Base-by-base conservation (phyloP, 1,140 invertebrate species). In the Hypothenemus hampei region DNA sequence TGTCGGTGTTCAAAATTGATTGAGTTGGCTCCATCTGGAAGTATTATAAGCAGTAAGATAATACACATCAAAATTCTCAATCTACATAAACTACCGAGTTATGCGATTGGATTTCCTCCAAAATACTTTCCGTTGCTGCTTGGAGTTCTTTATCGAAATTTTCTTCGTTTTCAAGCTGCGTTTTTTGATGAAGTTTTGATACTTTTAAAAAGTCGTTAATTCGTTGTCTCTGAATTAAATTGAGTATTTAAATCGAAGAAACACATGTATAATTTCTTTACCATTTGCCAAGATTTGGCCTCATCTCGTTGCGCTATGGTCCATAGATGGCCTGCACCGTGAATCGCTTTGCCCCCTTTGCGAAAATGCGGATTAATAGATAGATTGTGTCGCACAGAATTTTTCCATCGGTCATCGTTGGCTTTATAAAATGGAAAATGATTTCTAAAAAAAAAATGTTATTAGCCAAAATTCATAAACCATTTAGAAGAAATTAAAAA, bases 291-390 rank as follows among this genome's bases (percentile, higher is more conserved):
- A 19, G 73, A 70, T 64, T 71, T 75, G 7, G 61, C 73, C 57
- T 75, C 75, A 52, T 79, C 77, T 7, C 77, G 77, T 67, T 81
- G 81, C 3, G 83, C 83, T 16, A 92, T 81, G 0, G 86, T 87
- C 89, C 89, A 92, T 13, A 91, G 76, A 69, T 93, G 89, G 11
- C 89, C 89, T 2, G 89, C 87, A 7, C 89, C 89, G 50, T 89
- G 85, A 0, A 86, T 78, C 0, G 88, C 86, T 64, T 91, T 87
- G 0, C 83, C 83, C 0, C 88, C 89, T 70, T 93, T 93, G 3
- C 88, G 79, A 65, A 93, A 93, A 68, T 91, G 88, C 0, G 89
- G 89, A 72, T 91, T 93, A 65, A 93, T 92, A 2, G 87, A 91
- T 11, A 92, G 73, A 73, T 91, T 91, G 68, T 91, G 89, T 49